Evolutionary conservation across 2,888 invertebrate species (phyloP).

Genomic region (Gastrophysa polygoni): DNA sequence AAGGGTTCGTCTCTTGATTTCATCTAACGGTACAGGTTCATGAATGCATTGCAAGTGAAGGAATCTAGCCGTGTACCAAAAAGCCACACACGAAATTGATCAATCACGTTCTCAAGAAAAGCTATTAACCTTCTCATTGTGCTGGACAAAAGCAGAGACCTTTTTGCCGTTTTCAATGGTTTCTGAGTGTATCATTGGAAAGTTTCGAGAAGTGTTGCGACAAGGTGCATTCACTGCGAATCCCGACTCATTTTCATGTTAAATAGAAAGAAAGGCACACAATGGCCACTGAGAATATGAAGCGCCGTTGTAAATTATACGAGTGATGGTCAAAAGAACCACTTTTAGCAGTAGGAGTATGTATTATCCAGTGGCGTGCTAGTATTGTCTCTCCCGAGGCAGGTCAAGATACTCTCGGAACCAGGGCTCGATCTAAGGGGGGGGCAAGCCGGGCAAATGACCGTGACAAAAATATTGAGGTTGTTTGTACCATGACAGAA

Average conservation of each 20-base stretch:
- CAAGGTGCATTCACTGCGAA: slow-evolving; percentile 24
- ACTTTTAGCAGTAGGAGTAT: slow-evolving; percentile 11
- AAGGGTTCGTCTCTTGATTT: too few species aligned
- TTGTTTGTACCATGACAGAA: too few species aligned
- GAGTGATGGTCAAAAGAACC: slow-evolving; percentile 24
- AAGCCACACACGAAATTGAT: slow-evolving; percentile 13
- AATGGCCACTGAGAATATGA: slow-evolving; percentile 22
- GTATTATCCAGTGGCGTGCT: background rate
- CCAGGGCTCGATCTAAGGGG: too few species aligned
- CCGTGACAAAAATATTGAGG: too few species aligned
- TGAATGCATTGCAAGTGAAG: background rate
- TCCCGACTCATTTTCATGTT: slow-evolving; percentile 22
- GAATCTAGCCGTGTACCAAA: background rate
- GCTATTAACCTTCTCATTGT: slow-evolving; percentile 16
- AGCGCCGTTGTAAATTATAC: slow-evolving; percentile 30
- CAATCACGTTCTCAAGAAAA: slow-evolving; percentile 16
- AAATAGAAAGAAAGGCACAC: slow-evolving; percentile 24
- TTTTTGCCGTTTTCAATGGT: slow-evolving; percentile 11
- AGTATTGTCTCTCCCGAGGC: background rate
- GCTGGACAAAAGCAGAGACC: slow-evolving; percentile 8
- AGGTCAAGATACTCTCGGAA: too few species aligned
- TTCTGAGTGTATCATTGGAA: slow-evolving; percentile 12
- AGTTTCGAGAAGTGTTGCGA: slow-evolving; percentile 25
- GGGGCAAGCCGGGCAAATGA: too few species aligned
- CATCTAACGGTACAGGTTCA: too few species aligned